A percentile compares a stretch with the other conserved stretches of the same genome.
Conservation (phyloP, 1,140 invertebrate species). For the Vollenhovia emeryi region DNA sequence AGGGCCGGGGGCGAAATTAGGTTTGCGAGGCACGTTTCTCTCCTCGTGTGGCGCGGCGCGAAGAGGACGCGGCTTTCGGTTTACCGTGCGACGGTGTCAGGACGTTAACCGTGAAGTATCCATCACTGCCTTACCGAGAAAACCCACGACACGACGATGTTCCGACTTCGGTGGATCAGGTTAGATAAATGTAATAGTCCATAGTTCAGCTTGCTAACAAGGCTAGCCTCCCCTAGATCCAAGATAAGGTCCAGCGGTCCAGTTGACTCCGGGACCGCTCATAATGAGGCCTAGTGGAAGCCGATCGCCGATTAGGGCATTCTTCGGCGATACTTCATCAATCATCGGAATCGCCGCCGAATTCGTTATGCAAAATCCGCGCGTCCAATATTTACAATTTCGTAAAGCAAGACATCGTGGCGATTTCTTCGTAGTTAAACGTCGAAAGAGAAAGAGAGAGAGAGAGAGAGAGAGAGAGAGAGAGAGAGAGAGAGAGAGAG, state of each 20-base stretch:
- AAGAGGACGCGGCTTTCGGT: conserved; percentile 55
- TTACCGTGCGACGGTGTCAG: conserved; percentile 69
- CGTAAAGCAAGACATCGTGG: background rate
- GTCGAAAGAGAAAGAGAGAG: background rate
- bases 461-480: background rate
- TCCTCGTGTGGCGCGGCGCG: conserved; percentile 31
- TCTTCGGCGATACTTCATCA: conserved; percentile 78
- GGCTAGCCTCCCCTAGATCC: conserved; percentile 74
- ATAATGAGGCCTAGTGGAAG: conserved; percentile 76
- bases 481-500: too few species aligned
- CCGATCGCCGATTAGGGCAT: conserved; percentile 79
- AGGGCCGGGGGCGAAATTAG: conserved; percentile 58
- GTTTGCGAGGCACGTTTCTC: conserved; percentile 65
- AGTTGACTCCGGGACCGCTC: conserved; percentile 70
- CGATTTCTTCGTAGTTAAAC: background rate
- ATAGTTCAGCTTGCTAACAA: conserved; percentile 81
- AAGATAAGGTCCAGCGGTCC: conserved; percentile 73
- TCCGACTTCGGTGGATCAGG: conserved; percentile 70
- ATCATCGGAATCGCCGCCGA: conserved; percentile 73
- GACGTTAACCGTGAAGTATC: conserved; percentile 71
- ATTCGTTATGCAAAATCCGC: conserved; percentile 63
- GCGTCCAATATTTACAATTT: conserved; percentile 31
- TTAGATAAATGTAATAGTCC: conserved; percentile 80
- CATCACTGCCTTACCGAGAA: conserved; percentile 75
- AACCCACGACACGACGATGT: conserved; percentile 68